Evolutionary conservation across 2,113 vertebrate genomes (phyloP).

Genomic region (Centrocercus urophasianus): DNA sequence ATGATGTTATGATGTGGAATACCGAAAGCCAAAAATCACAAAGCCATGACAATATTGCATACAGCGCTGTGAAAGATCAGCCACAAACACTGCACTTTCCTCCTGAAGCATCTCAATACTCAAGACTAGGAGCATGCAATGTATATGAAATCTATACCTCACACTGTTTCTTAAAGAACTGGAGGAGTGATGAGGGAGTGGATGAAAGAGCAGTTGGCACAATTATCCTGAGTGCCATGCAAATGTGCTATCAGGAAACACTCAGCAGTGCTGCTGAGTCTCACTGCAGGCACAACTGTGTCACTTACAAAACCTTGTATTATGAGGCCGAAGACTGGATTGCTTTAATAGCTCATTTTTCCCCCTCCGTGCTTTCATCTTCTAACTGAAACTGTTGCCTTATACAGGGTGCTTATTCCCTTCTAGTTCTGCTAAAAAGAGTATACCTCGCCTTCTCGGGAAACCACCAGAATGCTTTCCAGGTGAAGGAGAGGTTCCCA

Average conservation of each 20-base stretch:
- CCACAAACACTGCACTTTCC: background rate
- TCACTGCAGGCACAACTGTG: background rate
- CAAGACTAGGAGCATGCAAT: background rate
- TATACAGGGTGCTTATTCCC: no score
- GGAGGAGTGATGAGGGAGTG: background rate
- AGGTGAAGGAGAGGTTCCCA: background rate
- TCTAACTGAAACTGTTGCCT: background rate
- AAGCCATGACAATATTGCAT: background rate
- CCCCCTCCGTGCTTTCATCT: background rate
- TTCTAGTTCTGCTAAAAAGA: background rate
- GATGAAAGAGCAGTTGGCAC: background rate
- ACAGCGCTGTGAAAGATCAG: background rate
- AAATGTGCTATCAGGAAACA: background rate
- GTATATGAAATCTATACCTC: background rate
- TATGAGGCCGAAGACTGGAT: background rate
- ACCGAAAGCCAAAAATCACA: no score
- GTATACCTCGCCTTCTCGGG: background rate
- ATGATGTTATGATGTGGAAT: no score
- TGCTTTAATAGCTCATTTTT: background rate
- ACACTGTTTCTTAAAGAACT: background rate
- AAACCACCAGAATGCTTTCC: background rate
- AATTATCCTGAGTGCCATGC: background rate
- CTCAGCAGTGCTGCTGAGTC: background rate
- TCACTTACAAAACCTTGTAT: background rate
- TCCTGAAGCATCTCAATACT: background rate